Evolutionary conservation across 2,797 vertebrate species (phyloP).

Genomic region (Nannoperca obscura): DNA sequence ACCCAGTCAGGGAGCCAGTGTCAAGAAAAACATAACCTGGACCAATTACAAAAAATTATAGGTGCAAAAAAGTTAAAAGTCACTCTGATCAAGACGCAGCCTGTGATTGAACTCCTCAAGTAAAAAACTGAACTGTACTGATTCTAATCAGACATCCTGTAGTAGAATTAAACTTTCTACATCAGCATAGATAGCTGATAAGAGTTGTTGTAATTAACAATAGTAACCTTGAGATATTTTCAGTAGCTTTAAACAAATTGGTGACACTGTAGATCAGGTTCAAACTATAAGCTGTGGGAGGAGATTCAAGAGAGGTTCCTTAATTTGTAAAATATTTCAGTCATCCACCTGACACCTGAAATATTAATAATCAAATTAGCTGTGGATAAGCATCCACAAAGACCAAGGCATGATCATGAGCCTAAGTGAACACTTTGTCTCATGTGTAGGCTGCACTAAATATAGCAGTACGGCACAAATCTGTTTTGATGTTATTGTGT

Average conservation of each 20-base stretch:
- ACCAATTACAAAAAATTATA: not conserved
- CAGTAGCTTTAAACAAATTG: not conserved
- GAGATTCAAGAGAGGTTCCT: slow-evolving; percentile 3
- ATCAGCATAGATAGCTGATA: not conserved
- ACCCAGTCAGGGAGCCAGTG: slow-evolving; percentile 9
- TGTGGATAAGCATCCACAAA: not conserved
- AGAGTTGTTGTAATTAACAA: not conserved
- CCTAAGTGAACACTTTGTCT: not conserved
- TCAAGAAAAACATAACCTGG: not conserved
- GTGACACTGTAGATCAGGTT: not conserved
- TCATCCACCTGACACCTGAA: not conserved
- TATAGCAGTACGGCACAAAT: slow-evolving; percentile 4
- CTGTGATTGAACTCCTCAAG: not conserved
- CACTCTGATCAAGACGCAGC: not conserved
- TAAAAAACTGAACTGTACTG: not conserved
- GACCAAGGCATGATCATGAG: not conserved
- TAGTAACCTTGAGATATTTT: slow-evolving; percentile 13
- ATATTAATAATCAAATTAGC: not conserved
- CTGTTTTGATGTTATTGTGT: not conserved
- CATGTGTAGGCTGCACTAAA: not conserved
- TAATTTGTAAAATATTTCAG: not conserved
- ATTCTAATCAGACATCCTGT: slow-evolving; percentile 3
- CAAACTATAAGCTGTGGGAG: slow-evolving; percentile 1
- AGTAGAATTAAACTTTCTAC: not conserved
- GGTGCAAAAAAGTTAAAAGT: not conserved